Evolutionary conservation across 2,888 invertebrate genomes (phyloP).

Genomic region (Ochropleura plecta): DNA sequence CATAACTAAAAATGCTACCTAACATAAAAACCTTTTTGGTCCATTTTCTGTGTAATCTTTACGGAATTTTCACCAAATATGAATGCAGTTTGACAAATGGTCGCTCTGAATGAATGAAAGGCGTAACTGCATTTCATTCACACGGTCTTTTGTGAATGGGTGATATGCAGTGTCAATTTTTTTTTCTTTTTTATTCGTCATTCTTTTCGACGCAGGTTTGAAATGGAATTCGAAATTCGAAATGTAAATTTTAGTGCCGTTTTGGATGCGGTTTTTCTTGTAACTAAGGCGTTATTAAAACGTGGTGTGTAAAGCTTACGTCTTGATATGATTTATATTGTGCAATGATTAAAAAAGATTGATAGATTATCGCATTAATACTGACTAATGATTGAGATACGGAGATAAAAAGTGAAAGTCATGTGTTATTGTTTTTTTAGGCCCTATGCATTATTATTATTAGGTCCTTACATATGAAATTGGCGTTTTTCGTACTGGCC

Average conservation of each 20-base stretch:
- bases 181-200: conserved; percentile 3
- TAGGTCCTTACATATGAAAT: too few species aligned
- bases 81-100: neutral
- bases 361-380: too few species aligned
- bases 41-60: neutral
- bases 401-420: too few species aligned
- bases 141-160: conserved; percentile 20
- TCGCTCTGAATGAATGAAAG: conserved; percentile 15
- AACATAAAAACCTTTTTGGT: neutral
- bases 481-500: too few species aligned
- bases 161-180: conserved; percentile 7
- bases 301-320: neutral
- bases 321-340: too few species aligned
- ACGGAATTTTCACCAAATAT: neutral
- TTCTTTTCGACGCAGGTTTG: conserved; percentile 16
- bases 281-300: neutral
- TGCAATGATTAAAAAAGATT: too few species aligned
- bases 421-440: too few species aligned
- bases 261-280: neutral
- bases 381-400: too few species aligned
- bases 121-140: conserved; percentile 41
- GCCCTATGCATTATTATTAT: too few species aligned
- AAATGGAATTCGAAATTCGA: conserved; percentile 16
- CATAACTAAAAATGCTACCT: too few species aligned
- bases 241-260: conserved; percentile 7